Conservation (phyloP, 2,797 vertebrate genomes). For the Carcharodon carcharias region DNA sequence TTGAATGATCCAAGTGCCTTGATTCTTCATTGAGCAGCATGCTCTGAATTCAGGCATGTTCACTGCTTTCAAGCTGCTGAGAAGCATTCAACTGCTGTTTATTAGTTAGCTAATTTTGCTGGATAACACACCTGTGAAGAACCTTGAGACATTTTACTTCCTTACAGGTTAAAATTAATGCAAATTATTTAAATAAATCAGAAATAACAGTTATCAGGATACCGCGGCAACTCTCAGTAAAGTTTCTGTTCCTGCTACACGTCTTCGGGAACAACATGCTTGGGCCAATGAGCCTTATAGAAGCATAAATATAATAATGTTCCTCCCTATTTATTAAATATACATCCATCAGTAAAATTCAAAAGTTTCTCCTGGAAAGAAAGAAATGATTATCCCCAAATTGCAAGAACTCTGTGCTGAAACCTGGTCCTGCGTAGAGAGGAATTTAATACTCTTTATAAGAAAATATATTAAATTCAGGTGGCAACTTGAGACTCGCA, state of each 20-base stretch:
- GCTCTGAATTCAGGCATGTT: not conserved
- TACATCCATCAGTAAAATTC: not conserved
- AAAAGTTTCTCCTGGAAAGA: not conserved
- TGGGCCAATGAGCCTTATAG: not conserved
- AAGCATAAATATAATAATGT: not conserved
- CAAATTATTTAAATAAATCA: not conserved
- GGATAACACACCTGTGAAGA: not conserved
- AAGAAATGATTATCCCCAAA: not conserved
- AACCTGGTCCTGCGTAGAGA: not conserved
- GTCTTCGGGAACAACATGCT: not conserved
- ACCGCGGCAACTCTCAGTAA: not conserved
- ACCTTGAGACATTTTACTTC: not conserved
- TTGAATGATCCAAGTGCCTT: not conserved
- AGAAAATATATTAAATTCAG: not conserved
- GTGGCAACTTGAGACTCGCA: too few species aligned
- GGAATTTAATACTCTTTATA: not conserved
- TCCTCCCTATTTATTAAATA: not conserved
- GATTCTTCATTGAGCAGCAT: not conserved
- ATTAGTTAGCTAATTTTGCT: not conserved
- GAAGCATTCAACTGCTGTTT: not conserved
- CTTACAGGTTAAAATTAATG: not conserved
- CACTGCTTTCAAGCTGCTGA: not conserved
- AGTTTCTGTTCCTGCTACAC: not conserved
- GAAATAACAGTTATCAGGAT: not conserved
- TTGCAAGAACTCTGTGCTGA: not conserved